These are phyloP conservation scores for Pimephales promelas DNA, from an alignment of 2,113 vertebrate genomes.

Conservation along the genomic window DNA sequence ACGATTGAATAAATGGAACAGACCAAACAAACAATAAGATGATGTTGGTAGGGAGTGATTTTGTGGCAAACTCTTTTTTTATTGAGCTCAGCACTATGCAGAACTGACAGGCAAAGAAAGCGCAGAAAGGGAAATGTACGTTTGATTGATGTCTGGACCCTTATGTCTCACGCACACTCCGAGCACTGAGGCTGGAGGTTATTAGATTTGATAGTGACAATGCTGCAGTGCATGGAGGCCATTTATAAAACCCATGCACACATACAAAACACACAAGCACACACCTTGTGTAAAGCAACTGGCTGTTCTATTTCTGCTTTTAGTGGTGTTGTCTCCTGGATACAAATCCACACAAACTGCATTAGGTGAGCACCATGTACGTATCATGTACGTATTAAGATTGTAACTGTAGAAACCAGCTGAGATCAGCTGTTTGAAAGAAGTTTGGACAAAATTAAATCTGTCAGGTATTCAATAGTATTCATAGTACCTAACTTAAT, in stretches of 20 bases:
- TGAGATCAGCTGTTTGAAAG: conserved; percentile 12
- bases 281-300: conserved; percentile 37
- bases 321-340: conserved; percentile 37
- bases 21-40: conserved; percentile 28
- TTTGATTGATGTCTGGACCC: conserved; percentile 21
- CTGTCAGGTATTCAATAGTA: background rate
- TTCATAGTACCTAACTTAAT: too few relatives aligned
- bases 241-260: conserved; percentile 38
- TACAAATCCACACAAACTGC: background rate
- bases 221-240: conserved; percentile 33
- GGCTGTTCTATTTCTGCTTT: conserved; percentile 43
- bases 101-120: background rate
- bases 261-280: conserved; percentile 20
- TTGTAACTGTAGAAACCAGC: conserved; percentile 10
- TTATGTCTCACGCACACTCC: background rate
- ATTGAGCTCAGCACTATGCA: background rate
- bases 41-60: conserved; percentile 27
- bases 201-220: conserved; percentile 38
- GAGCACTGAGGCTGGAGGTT: conserved; percentile 15
- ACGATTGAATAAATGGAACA: conserved; percentile 25
- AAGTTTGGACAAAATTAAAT: conserved; percentile 9
- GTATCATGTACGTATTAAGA: conserved; percentile 8
- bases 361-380: conserved; percentile 39
- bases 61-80: conserved; percentile 3
- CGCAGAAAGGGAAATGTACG: background rate